These are phyloP conservation scores for Dreissena polymorpha DNA, from an alignment of 1,140 invertebrate genomes.

Conservation along the genomic window DNA sequence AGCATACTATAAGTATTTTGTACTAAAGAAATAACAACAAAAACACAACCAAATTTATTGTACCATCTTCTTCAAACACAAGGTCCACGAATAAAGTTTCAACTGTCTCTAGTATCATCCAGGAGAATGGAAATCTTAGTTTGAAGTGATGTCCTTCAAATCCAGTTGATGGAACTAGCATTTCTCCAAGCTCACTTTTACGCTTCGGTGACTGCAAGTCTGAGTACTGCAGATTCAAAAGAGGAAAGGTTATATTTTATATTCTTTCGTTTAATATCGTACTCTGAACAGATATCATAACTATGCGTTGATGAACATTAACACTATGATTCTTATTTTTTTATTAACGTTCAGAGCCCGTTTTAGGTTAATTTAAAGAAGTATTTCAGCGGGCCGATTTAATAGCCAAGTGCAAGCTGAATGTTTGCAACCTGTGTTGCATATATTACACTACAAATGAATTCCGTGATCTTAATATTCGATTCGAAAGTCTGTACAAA, in stretches of 20 bases:
- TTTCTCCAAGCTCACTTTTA: conserved; percentile 55
- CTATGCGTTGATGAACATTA: background rate
- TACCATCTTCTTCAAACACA: too few species aligned
- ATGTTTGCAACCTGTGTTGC: background rate
- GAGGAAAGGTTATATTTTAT: background rate
- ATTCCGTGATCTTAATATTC: too few species aligned
- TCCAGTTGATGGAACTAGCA: conserved; percentile 54
- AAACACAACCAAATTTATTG: too few species aligned
- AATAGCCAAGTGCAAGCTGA: background rate
- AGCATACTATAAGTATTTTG: too few species aligned
- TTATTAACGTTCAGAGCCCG: background rate
- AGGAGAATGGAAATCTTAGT: conserved; percentile 65
- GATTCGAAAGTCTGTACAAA: too few species aligned
- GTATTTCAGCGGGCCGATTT: background rate
- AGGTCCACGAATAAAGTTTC: background rate
- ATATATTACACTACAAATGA: background rate
- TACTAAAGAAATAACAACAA: too few species aligned
- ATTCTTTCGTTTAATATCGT: background rate
- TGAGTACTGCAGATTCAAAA: conserved; percentile 37
- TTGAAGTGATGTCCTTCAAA: conserved; percentile 46
- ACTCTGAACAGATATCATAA: background rate
- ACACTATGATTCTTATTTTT: background rate
- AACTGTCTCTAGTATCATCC: conserved; percentile 52
- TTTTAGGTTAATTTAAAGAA: background rate
- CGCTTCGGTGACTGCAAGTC: conserved; percentile 49